phyloP scores from a whole-genome alignment of 2,113 vertebrate species.

The Sinocyclocheilus maitianheensis region DNA sequence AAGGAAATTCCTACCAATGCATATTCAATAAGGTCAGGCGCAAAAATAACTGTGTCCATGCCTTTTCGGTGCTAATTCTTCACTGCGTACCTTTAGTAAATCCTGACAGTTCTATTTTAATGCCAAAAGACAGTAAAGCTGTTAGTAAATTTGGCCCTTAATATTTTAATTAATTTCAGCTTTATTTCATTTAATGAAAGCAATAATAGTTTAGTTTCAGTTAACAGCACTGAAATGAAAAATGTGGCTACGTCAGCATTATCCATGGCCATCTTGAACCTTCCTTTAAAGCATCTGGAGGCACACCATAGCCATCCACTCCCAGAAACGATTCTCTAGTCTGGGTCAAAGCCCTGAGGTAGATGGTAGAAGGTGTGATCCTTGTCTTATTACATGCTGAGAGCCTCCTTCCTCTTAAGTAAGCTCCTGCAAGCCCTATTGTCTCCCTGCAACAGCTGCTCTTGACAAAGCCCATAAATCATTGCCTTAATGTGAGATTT shows the following conservation, averaged over 20 bases:
- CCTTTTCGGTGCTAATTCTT: no score
- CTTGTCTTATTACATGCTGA: slow-evolving; percentile 19
- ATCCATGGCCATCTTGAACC: neutral
- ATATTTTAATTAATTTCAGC: no score
- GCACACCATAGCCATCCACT: neutral
- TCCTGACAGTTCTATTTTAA: no score
- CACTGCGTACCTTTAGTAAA: no score
- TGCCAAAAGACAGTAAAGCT: no score
- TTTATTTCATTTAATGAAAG: neutral
- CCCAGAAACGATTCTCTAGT: neutral
- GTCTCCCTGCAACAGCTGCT: slow-evolving; percentile 56
- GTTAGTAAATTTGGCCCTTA: no score
- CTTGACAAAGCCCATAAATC: slow-evolving; percentile 59
- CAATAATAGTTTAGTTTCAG: neutral
- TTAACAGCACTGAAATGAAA: neutral
- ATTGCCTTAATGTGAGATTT: slow-evolving; percentile 20
- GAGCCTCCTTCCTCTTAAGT: slow-evolving; percentile 24
- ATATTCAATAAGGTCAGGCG: no score
- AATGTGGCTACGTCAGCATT: neutral
- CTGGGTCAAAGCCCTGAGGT: slow-evolving; percentile 10
- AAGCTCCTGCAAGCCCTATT: slow-evolving; percentile 43
- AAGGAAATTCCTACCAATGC: no score
- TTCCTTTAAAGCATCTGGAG: neutral
- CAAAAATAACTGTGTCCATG: no score
- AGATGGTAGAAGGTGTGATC: slow-evolving; percentile 6